A percentile compares a stretch with the other conserved stretches of the same genome.
phyloP scores from a whole-genome alignment of 2,888 invertebrate genomes.

The Kuschelorhynchus macadamiae region DNA sequence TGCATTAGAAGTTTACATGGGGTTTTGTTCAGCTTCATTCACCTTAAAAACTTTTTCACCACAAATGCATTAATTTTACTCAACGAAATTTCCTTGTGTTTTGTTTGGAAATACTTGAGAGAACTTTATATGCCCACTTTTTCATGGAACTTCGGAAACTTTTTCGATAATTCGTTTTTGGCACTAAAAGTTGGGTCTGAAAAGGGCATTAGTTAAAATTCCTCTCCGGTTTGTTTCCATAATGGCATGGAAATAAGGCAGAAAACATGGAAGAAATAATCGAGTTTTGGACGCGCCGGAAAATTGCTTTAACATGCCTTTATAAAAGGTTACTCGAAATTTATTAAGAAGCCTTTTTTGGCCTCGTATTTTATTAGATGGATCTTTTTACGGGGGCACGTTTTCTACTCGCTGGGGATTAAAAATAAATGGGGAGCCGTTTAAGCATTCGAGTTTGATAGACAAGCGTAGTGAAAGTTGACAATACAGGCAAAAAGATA shows the following conservation, averaged over 20 bases:
- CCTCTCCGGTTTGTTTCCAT: constrained; percentile 37
- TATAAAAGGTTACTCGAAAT: constrained; percentile 11
- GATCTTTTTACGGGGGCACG: too few relatives aligned
- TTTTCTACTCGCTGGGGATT: too few relatives aligned
- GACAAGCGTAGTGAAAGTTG: too few relatives aligned
- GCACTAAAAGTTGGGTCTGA: constrained; percentile 18
- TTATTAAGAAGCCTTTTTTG: constrained; percentile 18
- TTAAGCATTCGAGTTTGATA: too few relatives aligned
- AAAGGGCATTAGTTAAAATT: constrained; percentile 39
- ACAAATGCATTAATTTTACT: constrained; percentile 8
- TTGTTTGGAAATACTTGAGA: constrained; percentile 2
- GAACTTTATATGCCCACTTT: constrained; percentile 1
- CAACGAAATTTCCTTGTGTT: constrained; percentile 1
- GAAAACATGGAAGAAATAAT: constrained; percentile 41
- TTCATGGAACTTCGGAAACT: constrained; percentile 11
- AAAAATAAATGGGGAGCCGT: too few relatives aligned
- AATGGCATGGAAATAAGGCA: constrained; percentile 43
- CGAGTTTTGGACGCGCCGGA: constrained; percentile 27
- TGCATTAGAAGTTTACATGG: too few relatives aligned
- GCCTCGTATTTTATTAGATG: too few relatives aligned
- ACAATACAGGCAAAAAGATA: too few relatives aligned
- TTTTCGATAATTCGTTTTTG: constrained; percentile 28
- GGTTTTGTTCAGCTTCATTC: not conserved
- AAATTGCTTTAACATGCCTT: constrained; percentile 13
- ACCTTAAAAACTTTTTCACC: not conserved